Evolutionary conservation across 2,888 invertebrate genomes (phyloP), one percentile per base, ranked within the genome.

Genomic region (Sesia apiformis): DNA sequence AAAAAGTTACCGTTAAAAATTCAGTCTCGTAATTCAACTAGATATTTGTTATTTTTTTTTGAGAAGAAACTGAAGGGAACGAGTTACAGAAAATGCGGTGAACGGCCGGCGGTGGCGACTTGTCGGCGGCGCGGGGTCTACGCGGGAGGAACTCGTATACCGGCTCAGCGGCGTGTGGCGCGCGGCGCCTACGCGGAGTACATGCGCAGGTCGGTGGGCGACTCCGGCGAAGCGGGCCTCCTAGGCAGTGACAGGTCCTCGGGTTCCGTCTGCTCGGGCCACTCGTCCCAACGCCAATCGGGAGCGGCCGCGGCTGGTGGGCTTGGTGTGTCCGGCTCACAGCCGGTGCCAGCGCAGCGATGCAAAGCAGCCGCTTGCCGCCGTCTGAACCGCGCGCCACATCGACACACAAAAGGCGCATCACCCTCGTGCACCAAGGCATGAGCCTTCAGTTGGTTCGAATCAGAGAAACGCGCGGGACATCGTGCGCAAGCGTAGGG

Each of bases 361-460:
- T 96, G 95, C 78, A 95, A 90, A 51, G 96, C 91, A 66, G 97
- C 97, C 70, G 97, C 97, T 79, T 97, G 97, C 78, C 96, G 93
- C 65, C 97, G 90, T 39, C 97, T 91, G 84, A 96, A 97, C 61
- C 94, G 91, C 62, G 93, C 93, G 59, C 93, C 93, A 72, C 97
- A 97, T 23, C 93, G 91, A 79, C 97, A 97, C 54, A 93, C 92
- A 79, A 96, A 97, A 0, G 97, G 97, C 66, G 97, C 97, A 78
- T 97, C 96, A 43, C 96, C 96, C 64, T 96, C 95, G 84, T 97
- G 97, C 55, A 96, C 96, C 61, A 97, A 84, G 70, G 94, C 92
- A 75, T 97, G 97, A 4, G 97, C 96, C 81, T 97, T 97, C 55
- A 97, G 88, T 78, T 97, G 97, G 76, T 97, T 97, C 4, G 96